These are phyloP conservation scores for Chanos chanos DNA, from an alignment of 2,797 vertebrate species.

Conservation along the genomic window DNA sequence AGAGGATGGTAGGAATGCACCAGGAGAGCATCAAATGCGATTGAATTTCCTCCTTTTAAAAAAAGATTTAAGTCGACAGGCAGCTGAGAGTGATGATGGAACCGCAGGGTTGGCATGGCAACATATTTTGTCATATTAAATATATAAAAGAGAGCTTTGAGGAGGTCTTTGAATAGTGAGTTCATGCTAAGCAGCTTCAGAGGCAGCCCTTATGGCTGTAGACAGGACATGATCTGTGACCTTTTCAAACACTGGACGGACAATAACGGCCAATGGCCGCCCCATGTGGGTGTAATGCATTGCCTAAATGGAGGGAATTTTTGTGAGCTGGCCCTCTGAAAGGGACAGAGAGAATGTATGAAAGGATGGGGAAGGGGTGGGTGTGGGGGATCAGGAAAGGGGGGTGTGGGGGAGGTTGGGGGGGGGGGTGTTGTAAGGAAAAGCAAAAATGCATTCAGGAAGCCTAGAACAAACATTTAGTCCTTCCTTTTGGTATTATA, in stretches of 20 bases:
- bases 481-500: background rate
- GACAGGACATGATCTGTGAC: background rate
- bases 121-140: constrained; percentile 16
- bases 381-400: no score
- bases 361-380: no score
- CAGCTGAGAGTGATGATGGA: background rate
- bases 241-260: background rate
- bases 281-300: background rate
- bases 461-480: background rate
- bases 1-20: background rate
- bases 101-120: constrained; percentile 25
- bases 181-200: background rate
- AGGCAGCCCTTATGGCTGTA: no score
- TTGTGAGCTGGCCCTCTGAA: no score
- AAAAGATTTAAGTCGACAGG: background rate
- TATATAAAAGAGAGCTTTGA: background rate
- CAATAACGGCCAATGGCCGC: background rate
- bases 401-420: no score
- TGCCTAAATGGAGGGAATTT: background rate
- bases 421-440: no score
- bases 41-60: constrained; percentile 1
- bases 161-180: constrained; percentile 1
- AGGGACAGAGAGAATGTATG: no score
- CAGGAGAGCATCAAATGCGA: constrained; percentile 13
- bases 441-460: background rate